Percentiles rank a stretch among this genome's conserved stretches.
Evolutionary conservation across 2,888 invertebrate species (phyloP).

Genomic region (Melipona bicolor): DNA sequence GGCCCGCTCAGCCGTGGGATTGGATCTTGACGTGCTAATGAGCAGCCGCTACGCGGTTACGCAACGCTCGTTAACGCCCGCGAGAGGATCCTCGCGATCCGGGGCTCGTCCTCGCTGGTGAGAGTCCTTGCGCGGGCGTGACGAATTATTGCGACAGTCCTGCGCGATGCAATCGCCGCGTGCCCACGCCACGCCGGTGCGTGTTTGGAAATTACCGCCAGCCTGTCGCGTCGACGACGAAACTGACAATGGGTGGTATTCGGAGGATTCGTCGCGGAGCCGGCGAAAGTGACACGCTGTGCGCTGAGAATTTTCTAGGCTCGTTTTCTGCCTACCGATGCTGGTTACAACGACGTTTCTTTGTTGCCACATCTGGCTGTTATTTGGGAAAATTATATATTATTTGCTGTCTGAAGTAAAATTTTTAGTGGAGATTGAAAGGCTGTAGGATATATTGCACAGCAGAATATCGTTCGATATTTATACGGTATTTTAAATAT

Average conservation of each 20-base stretch:
- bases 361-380: not conserved
- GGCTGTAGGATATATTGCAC: no score
- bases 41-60: slow-evolving; percentile 48
- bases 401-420: no score
- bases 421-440: no score
- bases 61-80: slow-evolving; percentile 63
- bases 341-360: rapidly evolving
- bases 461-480: no score
- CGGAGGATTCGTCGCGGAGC: not conserved
- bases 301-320: not conserved
- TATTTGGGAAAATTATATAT: no score
- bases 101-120: slow-evolving; percentile 29
- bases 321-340: not conserved
- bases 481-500: no score
- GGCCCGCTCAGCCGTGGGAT: slow-evolving; percentile 75
- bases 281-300: slow-evolving; percentile 25
- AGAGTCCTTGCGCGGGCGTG: slow-evolving; percentile 57
- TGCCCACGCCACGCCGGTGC: slow-evolving; percentile 23
- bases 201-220: slow-evolving; percentile 36
- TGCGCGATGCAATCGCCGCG: slow-evolving; percentile 19
- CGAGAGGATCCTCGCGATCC: slow-evolving; percentile 40
- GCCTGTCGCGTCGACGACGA: not conserved
- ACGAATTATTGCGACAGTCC: slow-evolving; percentile 48
- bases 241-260: slow-evolving; percentile 19
- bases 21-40: slow-evolving; percentile 68